A percentile compares a stretch with the other conserved stretches of the same genome.
Conservation (phyloP, 2,113 vertebrate genomes). For the Coturnix japonica region DNA sequence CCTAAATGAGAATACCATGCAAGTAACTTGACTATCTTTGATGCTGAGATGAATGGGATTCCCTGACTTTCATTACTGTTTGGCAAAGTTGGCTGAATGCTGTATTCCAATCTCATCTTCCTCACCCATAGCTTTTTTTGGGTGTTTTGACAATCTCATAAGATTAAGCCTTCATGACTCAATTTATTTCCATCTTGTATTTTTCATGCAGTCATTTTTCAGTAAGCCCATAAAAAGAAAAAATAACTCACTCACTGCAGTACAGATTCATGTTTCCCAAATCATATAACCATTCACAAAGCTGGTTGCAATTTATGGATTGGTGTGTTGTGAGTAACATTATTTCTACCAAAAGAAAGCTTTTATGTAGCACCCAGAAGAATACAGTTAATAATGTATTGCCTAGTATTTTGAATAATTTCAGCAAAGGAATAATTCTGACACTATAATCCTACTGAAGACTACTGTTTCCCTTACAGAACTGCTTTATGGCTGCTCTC, state of each 20-base stretch:
- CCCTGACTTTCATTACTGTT: background rate
- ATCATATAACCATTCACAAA: constrained; percentile 40
- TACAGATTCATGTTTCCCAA: constrained; percentile 54
- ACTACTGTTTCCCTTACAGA: background rate
- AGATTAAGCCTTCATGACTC: constrained; percentile 14
- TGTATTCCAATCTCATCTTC: background rate
- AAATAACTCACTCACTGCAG: constrained; percentile 15
- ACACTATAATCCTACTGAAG: constrained; percentile 41
- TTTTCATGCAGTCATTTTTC: constrained; percentile 12
- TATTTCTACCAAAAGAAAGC: constrained; percentile 29
- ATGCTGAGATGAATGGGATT: background rate
- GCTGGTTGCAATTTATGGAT: constrained; percentile 60
- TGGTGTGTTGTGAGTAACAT: constrained; percentile 33
- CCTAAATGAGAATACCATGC: background rate
- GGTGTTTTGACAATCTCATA: background rate
- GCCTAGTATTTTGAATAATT: constrained; percentile 72
- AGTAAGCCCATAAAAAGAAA: constrained; percentile 11
- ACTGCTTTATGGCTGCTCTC: constrained; percentile 20
- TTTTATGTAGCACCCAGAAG: constrained; percentile 54
- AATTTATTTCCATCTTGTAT: constrained; percentile 27
- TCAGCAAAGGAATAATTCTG: constrained; percentile 63
- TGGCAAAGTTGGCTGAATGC: background rate
- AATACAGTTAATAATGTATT: constrained; percentile 68
- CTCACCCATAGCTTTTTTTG: background rate
- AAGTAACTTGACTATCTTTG: background rate